Base-by-base conservation (phyloP, 2,888 invertebrate genomes). In the Epinotia demarniana region DNA sequence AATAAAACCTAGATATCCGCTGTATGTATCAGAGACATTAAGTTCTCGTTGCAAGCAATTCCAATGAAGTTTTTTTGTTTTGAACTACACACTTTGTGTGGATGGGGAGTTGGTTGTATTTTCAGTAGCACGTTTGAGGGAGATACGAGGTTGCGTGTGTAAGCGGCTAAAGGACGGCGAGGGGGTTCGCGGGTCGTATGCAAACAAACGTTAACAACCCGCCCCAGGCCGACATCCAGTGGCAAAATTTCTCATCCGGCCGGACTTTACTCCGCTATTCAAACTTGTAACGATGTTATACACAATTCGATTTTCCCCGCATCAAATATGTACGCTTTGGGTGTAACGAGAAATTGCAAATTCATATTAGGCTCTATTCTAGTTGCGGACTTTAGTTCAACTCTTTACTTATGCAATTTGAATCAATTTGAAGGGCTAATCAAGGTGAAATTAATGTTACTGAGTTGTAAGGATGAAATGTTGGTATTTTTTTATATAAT, bases 181-280 rank as follows among this genome's bases (percentile, higher is more conserved):
- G 58, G 58, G 68, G 55, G 18, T 67, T 73, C 64, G 73, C 63
- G 83, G 84, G 83, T 78, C 83, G 84, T 85, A 88, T 87, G 86
- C 87, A 88, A 89, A 88, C 87, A 88, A 87, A 77, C 80, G 78
- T 77, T 82, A 85, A 85, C 84, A 81, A 79, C 81, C 81, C 82
- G 63, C 67, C 72, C 70, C 23, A 53, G 60, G 72, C 18, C 27
- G 11, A 58, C 68, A 58, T 60, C 66, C 63, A 69, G 64, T 61
- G 77, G 76, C 75, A 58, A 83, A 83, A 79, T 82, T 83, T 79
- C 77, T 78, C 79, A 77, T 78, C 77, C 73, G 77, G 63, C 77
- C 81, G 85, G 86, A 85, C 84, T 80, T 81, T 79, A 82, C 79
- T 79, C 73, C 67, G 78, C 76, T 55, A 72, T 75, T 80, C 78